These are phyloP conservation scores for Ctenochaetus hawaiiensis DNA, from an alignment of 2,797 vertebrate species.

Conservation along the genomic window DNA sequence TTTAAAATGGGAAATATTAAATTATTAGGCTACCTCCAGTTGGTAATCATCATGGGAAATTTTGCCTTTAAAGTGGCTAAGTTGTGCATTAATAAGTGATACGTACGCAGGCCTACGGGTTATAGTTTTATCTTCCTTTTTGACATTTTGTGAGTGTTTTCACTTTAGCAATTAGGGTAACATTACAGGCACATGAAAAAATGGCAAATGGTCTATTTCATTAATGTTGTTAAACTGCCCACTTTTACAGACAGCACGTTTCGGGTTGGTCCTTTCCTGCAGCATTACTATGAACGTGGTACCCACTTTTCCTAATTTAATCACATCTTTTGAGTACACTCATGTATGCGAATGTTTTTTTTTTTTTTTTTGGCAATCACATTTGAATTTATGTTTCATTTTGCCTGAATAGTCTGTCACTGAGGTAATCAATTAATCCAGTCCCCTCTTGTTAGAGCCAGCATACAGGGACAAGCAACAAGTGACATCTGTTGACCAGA, in stretches of 20 bases:
- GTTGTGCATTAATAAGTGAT: not conserved
- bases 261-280: too few relatives aligned
- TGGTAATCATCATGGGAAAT: not conserved
- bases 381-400: too few relatives aligned
- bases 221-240: not conserved
- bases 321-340: too few relatives aligned
- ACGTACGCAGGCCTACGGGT: too few relatives aligned
- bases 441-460: not conserved
- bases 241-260: not conserved
- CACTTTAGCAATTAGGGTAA: too few relatives aligned
- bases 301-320: too few relatives aligned
- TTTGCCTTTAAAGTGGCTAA: not conserved
- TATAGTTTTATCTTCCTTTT: too few relatives aligned
- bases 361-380: too few relatives aligned
- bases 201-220: not conserved
- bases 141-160: too few relatives aligned
- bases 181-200: not conserved
- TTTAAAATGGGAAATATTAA: not conserved
- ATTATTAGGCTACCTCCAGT: not conserved
- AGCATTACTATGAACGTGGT: not conserved
- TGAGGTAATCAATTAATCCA: too few relatives aligned
- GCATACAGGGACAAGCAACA: conserved; percentile 6
- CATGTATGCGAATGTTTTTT: too few relatives aligned
- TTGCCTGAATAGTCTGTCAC: too few relatives aligned
- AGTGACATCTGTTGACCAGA: conserved; percentile 69